Conservation (phyloP, 1,140 invertebrate species). For the Drosophila teissieri region DNA sequence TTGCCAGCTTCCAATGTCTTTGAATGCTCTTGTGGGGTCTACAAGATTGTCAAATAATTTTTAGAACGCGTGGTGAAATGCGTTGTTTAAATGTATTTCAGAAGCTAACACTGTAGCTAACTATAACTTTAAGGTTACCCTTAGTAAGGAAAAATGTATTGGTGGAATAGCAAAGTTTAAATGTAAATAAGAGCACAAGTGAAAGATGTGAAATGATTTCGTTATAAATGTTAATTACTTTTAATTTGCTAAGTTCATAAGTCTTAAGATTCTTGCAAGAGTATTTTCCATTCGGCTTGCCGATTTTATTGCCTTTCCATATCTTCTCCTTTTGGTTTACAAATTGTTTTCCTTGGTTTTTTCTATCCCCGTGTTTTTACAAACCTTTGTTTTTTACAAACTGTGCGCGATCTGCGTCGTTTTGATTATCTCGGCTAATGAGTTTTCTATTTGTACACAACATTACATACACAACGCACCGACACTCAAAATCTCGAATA, state of each 20-base stretch:
- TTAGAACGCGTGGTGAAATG: background rate
- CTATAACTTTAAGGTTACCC: too few relatives aligned
- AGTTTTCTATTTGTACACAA: constrained; percentile 71
- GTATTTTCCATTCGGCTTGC: constrained; percentile 49
- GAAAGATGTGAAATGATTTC: too few relatives aligned
- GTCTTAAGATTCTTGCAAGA: constrained; percentile 11
- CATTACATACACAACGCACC: constrained; percentile 29
- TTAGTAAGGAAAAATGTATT: too few relatives aligned
- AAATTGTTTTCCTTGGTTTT: constrained; percentile 22
- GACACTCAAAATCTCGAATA: constrained; percentile 18
- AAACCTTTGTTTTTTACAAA: constrained; percentile 13
- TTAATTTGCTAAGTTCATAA: background rate
- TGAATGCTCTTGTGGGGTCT: constrained; percentile 22
- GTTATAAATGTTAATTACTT: background rate
- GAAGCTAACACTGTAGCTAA: background rate
- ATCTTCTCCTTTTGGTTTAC: constrained; percentile 25
- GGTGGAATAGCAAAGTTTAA: too few relatives aligned
- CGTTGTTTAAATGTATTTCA: too few relatives aligned
- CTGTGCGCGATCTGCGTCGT: constrained; percentile 30
- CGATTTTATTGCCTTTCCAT: constrained; percentile 26
- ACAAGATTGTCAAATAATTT: background rate
- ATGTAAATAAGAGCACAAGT: too few relatives aligned
- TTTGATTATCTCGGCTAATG: constrained; percentile 67
- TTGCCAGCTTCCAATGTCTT: constrained; percentile 6
- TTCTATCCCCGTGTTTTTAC: constrained; percentile 21